Percentiles rank a stretch among this genome's conserved stretches.
Conservation (phyloP, 1,140 invertebrate species). For the Doryteuthis pealeii region DNA sequence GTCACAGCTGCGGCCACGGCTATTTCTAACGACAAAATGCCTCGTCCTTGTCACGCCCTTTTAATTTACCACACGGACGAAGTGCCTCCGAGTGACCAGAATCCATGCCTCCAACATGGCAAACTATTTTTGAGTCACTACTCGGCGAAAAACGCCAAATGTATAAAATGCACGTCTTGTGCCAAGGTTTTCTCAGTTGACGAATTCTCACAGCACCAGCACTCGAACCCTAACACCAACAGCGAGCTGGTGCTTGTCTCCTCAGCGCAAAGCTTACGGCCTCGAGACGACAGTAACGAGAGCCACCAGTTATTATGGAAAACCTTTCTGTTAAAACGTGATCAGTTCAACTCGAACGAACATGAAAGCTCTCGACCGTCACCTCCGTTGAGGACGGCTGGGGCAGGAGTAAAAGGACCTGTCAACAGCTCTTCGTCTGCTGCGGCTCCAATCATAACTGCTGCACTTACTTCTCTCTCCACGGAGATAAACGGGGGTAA, state of each 20-base stretch:
- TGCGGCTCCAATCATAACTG: too few relatives aligned
- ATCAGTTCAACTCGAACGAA: constrained; percentile 16
- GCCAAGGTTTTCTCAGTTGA: constrained; percentile 46
- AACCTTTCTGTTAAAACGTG: constrained; percentile 39
- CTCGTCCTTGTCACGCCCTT: too few relatives aligned
- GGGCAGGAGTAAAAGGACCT: too few relatives aligned
- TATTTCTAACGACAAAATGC: too few relatives aligned
- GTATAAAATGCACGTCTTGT: constrained; percentile 48
- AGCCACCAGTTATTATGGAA: constrained; percentile 35
- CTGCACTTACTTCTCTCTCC: too few relatives aligned
- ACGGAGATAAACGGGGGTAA: too few relatives aligned
- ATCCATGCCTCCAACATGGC: constrained; percentile 33
- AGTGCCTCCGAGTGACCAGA: too few relatives aligned
- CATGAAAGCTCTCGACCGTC: too few relatives aligned
- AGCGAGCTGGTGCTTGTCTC: neutral
- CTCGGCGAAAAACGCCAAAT: constrained; percentile 39
- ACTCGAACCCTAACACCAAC: constrained; percentile 21
- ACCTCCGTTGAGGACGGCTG: too few relatives aligned
- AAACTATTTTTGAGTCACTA: constrained; percentile 48
- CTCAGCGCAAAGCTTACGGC: neutral
- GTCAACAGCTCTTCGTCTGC: too few relatives aligned
- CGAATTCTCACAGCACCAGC: constrained; percentile 47
- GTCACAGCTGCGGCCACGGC: too few relatives aligned
- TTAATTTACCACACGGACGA: too few relatives aligned
- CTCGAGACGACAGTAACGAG: neutral